Evolutionary conservation across 2,797 vertebrate species (phyloP).

Genomic region (Macrochelys suwanniensis): DNA sequence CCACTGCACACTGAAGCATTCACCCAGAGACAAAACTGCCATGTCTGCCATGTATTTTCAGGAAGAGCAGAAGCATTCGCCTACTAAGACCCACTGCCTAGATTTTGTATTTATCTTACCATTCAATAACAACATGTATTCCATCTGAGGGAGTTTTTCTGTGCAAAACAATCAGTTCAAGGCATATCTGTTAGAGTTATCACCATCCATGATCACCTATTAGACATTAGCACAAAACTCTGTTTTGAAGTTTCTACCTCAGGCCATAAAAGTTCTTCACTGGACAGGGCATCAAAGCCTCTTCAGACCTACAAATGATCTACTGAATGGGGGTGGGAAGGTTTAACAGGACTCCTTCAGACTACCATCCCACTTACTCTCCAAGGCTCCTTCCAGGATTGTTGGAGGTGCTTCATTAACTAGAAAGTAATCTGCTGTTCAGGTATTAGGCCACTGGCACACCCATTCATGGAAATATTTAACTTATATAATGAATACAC

Average conservation of each 20-base stretch:
- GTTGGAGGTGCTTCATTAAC: neutral
- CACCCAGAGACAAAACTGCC: too few relatives aligned
- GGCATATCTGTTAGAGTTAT: neutral
- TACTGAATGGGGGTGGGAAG: neutral
- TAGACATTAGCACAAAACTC: neutral
- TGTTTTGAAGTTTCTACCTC: neutral
- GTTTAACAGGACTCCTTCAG: neutral
- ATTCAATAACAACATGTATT: too few relatives aligned
- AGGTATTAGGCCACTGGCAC: neutral
- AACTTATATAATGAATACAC: neutral
- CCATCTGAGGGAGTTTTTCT: neutral
- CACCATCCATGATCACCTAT: neutral
- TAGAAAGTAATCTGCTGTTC: neutral
- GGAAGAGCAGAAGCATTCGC: neutral
- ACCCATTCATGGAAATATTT: neutral
- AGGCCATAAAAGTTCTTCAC: neutral
- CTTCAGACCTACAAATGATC: neutral
- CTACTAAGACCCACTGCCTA: neutral
- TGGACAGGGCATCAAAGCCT: neutral
- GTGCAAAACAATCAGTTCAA: neutral
- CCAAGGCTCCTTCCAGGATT: neutral
- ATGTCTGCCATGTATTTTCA: neutral
- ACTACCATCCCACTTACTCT: neutral
- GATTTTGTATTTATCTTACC: neutral
- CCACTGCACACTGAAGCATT: neutral